Base-by-base conservation (phyloP, 1,140 invertebrate species). In the Dolichoris vasculosae region DNA sequence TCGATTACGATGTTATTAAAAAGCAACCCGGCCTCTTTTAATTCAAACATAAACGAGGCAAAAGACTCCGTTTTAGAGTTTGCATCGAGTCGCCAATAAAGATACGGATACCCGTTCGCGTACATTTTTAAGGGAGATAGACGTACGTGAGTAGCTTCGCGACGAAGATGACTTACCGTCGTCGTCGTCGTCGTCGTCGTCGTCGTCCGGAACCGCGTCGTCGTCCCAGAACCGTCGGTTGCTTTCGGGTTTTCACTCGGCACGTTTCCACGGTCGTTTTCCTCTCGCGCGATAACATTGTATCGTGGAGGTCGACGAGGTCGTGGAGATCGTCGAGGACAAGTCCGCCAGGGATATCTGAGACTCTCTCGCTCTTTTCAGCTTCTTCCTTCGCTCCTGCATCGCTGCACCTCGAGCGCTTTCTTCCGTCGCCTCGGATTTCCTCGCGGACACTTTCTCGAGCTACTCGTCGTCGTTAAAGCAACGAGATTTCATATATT, bases 251-350 rank as follows among this genome's bases (percentile, higher is more conserved):
- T 64, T 59, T 51, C 55, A 38, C n/a, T 35, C 40, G 43, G 9
- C 46, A 35, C 43, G 59, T 86, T 64, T 83, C 48, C 69, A 38
- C 51, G 76, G 86, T 86, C 81, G 76, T 78, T 86, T 86, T 86
- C 69, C 86, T 84, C 26, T 38, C 55, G 26, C 43, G 48, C n/a
- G 86, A 86, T 84, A 86, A 84, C 86, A 86, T 86, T 86, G 77
- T 86, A 26, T 23, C 30, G n/a, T 17, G 32, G 35, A 55, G 35
- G 32, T 13, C 81, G 48, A 4, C 43, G 35, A 55, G 35, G 32
- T 13, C 81, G 48, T 13, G 20, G 23, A 7, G 2, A 26, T 4
- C 23, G 3, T n/a, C 2, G 23, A 26, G 9, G 3, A 59, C 23
- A 59, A 4, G 55, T 59, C 23, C 55, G 20, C 55, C 4, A 9